Conservation (phyloP, 1,140 invertebrate genomes). For the Micrasema minimum region DNA sequence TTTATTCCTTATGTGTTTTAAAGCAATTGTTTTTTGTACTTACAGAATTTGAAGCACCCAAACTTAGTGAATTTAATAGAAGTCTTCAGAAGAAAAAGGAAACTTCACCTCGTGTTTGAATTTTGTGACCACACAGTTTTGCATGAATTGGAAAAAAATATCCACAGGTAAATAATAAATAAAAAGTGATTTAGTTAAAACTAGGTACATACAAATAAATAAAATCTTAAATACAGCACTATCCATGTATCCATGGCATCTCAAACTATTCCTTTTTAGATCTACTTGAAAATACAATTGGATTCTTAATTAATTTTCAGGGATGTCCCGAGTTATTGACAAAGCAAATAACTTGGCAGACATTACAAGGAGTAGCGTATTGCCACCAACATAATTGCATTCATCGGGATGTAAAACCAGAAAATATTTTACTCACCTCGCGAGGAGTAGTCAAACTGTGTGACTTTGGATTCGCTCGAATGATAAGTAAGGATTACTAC, state of each 20-base stretch:
- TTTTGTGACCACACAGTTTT: constrained; percentile 97
- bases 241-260: too few species aligned
- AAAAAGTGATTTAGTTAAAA: too few species aligned
- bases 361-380: constrained; percentile 93
- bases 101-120: constrained; percentile 98
- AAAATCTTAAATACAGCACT: too few species aligned
- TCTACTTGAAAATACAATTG: too few species aligned
- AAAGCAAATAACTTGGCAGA: constrained; percentile 95
- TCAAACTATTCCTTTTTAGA: too few species aligned
- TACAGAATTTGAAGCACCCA: constrained; percentile 96
- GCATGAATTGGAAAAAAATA: constrained; percentile 94
- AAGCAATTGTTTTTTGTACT: too few species aligned
- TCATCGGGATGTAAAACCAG: constrained; percentile 97
- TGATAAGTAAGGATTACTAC: constrained; percentile 81
- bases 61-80: constrained; percentile 98
- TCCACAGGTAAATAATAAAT: constrained; percentile 73
- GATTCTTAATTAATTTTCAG: constrained; percentile 55
- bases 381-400: constrained; percentile 97
- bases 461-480: constrained; percentile 98
- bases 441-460: constrained; percentile 96
- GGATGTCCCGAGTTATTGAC: constrained; percentile 88
- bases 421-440: constrained; percentile 97
- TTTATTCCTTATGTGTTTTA: too few species aligned
- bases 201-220: too few species aligned
- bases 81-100: constrained; percentile 95